Conservation (phyloP, 2,113 vertebrate genomes). For the Silurus glanis region DNA sequence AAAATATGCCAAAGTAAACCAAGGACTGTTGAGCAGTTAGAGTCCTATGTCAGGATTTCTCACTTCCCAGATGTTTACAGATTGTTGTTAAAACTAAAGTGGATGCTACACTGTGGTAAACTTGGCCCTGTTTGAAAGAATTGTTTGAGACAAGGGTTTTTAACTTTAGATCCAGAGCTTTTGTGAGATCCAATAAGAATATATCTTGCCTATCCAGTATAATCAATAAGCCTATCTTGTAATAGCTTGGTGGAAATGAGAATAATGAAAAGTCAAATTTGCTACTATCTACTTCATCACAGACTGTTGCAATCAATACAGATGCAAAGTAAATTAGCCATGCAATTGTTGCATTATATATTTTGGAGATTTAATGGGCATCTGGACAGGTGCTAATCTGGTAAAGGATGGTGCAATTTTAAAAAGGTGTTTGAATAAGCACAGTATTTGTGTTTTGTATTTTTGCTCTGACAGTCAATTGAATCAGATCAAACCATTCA, state of each 20-base stretch:
- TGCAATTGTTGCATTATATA: not conserved
- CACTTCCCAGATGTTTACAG: no score
- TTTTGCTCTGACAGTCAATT: not conserved
- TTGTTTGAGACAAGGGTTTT: no score
- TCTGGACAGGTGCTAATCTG: not conserved
- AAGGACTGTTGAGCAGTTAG: no score
- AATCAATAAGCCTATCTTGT: not conserved
- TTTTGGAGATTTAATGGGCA: not conserved
- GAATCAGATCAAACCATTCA: not conserved
- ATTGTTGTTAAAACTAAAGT: no score
- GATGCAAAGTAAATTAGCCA: not conserved
- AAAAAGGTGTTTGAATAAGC: not conserved
- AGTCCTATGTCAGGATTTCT: no score
- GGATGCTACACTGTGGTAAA: no score
- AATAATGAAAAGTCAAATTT: not conserved
- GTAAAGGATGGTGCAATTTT: not conserved
- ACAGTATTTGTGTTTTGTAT: not conserved
- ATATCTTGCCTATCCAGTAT: not conserved
- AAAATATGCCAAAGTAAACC: no score
- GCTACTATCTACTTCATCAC: not conserved
- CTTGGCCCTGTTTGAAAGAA: no score
- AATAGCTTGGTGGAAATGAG: not conserved
- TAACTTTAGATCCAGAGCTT: not conserved
- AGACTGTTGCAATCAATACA: not conserved
- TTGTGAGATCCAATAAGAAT: not conserved